Conservation (phyloP, 2,113 vertebrate genomes). For the Cyanoramphus novaezelandiae region DNA sequence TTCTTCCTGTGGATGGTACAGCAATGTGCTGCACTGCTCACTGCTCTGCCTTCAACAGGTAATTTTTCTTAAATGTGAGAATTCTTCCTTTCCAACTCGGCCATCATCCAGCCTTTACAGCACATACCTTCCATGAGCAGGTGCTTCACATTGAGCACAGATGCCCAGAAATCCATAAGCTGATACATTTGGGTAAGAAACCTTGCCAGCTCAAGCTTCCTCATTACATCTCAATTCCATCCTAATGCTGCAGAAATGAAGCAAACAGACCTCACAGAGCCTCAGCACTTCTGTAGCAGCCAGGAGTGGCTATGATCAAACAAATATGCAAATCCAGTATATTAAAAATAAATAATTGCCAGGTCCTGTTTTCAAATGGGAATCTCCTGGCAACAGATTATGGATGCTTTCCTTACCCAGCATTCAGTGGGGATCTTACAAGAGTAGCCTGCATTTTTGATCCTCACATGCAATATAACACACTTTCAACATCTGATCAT, state of each 20-base stretch:
- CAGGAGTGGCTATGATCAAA: background rate
- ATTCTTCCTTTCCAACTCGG: slow-evolving; percentile 10
- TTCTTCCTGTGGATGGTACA: background rate
- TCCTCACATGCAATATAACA: rapidly evolving
- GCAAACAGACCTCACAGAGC: background rate
- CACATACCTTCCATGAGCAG: slow-evolving; percentile 14
- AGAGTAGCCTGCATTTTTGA: background rate
- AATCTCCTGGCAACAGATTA: background rate
- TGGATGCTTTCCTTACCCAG: background rate
- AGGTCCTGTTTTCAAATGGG: background rate
- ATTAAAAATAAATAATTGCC: background rate
- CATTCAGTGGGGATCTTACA: background rate
- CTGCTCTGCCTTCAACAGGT: slow-evolving; percentile 33
- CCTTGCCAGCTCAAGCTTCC: slow-evolving; percentile 11
- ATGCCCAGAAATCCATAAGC: slow-evolving; percentile 28
- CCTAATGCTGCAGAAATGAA: background rate
- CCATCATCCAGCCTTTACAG: slow-evolving; percentile 6
- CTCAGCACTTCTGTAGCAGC: background rate
- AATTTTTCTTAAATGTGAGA: background rate
- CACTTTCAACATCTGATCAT: background rate
- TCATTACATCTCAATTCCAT: background rate
- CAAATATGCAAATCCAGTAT: background rate
- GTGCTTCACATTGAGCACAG: slow-evolving; percentile 28
- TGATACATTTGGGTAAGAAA: background rate
- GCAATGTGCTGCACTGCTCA: background rate